Evolutionary conservation across 2,113 vertebrate species (phyloP).

Genomic region (Myrmecobius fasciatus): DNA sequence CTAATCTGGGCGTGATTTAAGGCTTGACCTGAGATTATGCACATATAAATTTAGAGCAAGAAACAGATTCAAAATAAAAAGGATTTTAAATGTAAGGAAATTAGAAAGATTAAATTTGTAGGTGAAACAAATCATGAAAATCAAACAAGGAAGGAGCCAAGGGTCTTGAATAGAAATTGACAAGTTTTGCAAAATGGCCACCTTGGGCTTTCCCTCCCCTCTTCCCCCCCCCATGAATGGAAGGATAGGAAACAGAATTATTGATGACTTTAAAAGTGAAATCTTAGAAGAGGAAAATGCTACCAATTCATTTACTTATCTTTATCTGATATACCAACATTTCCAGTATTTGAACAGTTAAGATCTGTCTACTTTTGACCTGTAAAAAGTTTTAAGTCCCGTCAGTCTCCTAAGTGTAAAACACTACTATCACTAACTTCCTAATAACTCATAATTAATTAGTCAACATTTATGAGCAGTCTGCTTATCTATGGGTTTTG

Average conservation of each 20-base stretch:
- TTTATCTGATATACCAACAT: not conserved
- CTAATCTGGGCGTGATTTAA: not conserved
- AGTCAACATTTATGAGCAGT: not conserved
- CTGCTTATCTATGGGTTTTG: not conserved
- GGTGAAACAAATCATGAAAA: not conserved
- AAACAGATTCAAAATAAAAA: not conserved
- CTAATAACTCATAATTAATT: not conserved
- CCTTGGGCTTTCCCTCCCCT: not conserved
- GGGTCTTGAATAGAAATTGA: not conserved
- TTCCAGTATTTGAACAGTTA: not conserved
- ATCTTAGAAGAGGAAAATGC: not conserved
- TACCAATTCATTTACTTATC: not conserved
- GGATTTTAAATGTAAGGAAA: not conserved
- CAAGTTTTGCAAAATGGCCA: not conserved
- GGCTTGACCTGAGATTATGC: not conserved
- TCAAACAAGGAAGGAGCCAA: not conserved
- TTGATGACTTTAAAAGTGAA: not conserved
- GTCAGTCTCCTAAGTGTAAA: not conserved
- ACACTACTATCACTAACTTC: not conserved
- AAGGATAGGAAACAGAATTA: not conserved
- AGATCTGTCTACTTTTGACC: not conserved
- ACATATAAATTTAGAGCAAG: not conserved
- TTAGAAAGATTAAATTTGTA: not conserved
- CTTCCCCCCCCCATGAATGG: not conserved
- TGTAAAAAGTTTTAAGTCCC: not conserved